Evolutionary conservation across 2,797 vertebrate species (phyloP), one percentile per base, ranked within the genome.

Genomic region (Fistularia commersonii): DNA sequence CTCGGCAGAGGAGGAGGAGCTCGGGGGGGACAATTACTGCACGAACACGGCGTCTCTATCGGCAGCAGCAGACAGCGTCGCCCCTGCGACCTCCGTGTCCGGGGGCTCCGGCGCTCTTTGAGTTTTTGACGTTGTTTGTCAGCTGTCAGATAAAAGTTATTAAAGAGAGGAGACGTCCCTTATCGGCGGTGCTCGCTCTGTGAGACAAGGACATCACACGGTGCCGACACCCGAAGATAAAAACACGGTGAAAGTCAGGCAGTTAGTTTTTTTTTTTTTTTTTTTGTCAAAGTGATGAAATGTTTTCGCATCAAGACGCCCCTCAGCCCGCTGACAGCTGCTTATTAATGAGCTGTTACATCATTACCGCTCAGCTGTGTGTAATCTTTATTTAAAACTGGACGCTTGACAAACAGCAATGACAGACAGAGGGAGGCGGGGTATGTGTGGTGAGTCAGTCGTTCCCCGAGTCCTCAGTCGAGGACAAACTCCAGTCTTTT

Each of bases 101-200:
- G n/a, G n/a, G n/a, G n/a, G n/a, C n/a, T n/a, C n/a, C n/a, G 2
- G 37, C 15, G 33, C 32, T 40, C 36, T 12, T 13, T 32, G 48
- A 35, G 42, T 61, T 64, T 32, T 51, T 41, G n/a, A 50, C 45
- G 12, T 40, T 56, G 66, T 69, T 65, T 55, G 61, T 69, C 54
- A 61, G 88, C 47, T 48, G 36, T 40, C 41, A 66, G 92, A 91
- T 93, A 92, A 92, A 90, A 92, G 89, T 90, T 90, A 92, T 92
- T 93, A 91, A 91, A 90, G 45, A 51, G 36, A 59, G 37, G n/a
- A 15, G 12, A 32, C 4, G 0, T 35, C 32, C 40, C 42, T 67
- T 67, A 67, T 67, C 64, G 48, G n/a, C 55, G 23, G 7, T 45
- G 0, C 59, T 69, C 55, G 39, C n/a, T n/a, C n/a, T n/a, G n/a